These are phyloP conservation scores for Dolichopus griseipennis DNA, from an alignment of 2,888 invertebrate species.

Conservation along the genomic window DNA sequence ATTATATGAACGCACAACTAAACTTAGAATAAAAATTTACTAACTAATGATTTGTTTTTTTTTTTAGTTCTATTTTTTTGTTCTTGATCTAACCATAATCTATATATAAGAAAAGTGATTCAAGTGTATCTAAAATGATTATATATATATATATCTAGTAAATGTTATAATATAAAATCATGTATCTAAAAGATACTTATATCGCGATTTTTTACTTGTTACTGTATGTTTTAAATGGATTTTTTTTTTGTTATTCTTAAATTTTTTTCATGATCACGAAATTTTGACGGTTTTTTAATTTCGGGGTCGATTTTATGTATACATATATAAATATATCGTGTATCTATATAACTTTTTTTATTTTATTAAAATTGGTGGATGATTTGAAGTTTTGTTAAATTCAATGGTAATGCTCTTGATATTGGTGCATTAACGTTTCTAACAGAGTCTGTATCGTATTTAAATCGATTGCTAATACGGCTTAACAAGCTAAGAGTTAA, in stretches of 20 bases:
- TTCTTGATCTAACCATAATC: background rate
- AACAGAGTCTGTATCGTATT: no score
- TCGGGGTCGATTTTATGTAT: background rate
- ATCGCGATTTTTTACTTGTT: background rate
- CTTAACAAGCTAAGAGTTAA: no score
- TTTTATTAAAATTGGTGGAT: no score
- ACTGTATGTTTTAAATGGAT: background rate
- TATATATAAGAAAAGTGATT: background rate
- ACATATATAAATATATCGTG: no score
- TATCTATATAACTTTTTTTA: no score
- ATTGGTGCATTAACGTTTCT: no score
- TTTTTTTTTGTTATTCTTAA: background rate
- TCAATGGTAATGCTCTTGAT: no score
- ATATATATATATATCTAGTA: background rate
- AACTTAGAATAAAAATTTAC: background rate
- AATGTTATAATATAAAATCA: background rate
- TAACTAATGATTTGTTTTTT: background rate
- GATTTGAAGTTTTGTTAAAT: no score
- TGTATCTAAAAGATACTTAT: background rate
- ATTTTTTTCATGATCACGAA: conserved; percentile 6
- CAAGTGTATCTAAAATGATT: background rate
- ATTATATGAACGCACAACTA: background rate
- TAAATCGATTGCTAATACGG: no score
- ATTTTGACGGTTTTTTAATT: background rate
- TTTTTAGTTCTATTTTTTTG: background rate